Evolutionary conservation across 2,888 invertebrate species (phyloP), one percentile per base, ranked within the genome.

Genomic region (Amiota mariae): DNA sequence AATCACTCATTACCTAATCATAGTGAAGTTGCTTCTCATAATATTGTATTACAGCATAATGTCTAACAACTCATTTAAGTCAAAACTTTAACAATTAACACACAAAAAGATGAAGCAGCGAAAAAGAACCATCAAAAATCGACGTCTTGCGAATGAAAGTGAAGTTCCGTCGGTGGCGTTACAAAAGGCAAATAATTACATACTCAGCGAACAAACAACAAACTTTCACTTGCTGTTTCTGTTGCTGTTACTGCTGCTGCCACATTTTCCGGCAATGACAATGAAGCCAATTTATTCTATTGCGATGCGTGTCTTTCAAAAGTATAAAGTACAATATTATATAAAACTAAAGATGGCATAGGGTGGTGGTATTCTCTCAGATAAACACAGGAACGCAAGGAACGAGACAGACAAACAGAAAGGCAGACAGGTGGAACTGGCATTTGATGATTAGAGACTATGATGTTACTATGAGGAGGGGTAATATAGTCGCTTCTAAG

Each of bases 181-280:
- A 68, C 54, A 54, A 68, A 68, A 68, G 54, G 67, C 67, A 68
- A 54, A 68, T 68, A 54, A 68, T 68, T 68, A 68, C 54, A 54
- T 54, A 68, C 67, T 68, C 54, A 68, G 54, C 67, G 67, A 18
- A 68, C 51, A 24, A 54, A 51, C 51, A 68, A 36, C 36, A 36
- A 68, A 68, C 67, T 68, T 68, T 68, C 67, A 68, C 67, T 68
- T 68, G 36, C n/a, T n/a, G n/a, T n/a, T n/a, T n/a, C n/a, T n/a
- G n/a, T n/a, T n/a, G n/a, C n/a, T n/a, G n/a, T 3, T 24, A 3
- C 24, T 3, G 24, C 24, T 24, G 24, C 36, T 68, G 51, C 11
- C 54, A 54, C 67, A 68, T 68, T 68, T 68, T 51, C 67, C 54
- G 51, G 24, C 67, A 51, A 54, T 24, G 67, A 68, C 67, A 68